Evolutionary conservation across 2,113 vertebrate species (phyloP), one percentile per base, ranked within the genome.

Genomic region (Andinoacara biseriatus): DNA sequence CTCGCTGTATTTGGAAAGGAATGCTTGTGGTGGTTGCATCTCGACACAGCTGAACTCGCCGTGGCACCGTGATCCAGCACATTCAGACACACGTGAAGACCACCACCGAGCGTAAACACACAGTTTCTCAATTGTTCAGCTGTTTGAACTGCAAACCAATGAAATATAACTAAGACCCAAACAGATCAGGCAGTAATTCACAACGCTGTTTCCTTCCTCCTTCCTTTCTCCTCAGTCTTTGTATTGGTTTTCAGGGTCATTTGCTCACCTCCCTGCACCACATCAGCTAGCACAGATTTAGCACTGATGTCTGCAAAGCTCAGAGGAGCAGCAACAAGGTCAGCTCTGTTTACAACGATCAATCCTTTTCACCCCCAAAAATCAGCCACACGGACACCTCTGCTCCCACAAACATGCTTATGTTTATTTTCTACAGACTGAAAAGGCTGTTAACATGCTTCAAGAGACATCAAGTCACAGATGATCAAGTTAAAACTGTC

Each of bases 1-100:
- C 92, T 65, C 33, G 72, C 95, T 96, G 90, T 92, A 95, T 96
- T 96, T 96, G 93, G 95, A 96, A 95, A 94, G 95, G 95, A 95
- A 96, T 96, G 94, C 83, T 78, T 90, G 87, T 49, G 83, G 87
- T 43, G 89, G 85, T 83, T 87, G 90, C 87, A 91, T 93, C 86
- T 87, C 89, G 78, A 90, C 92, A 84, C 94, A 93, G 93, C 89
- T 94, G 84, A 94, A 90, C 90, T 92, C 85, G 80, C 80, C 54
- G 83, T 87, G 87, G 89, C 94, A 90, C 87, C 83, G 18, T 94
- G 92, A 95, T 85, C 92, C 65, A 92, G 93, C 91, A 93, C 91
- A 93, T 94, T 94, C 86, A 83, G 79, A 75, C 79, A 61, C 81
- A 58, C 22, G 58, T 60, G 56, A 77, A 54, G 54, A 67, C 29